phyloP scores from a whole-genome alignment of 2,113 vertebrate genomes.

The Leiothrix lutea region DNA sequence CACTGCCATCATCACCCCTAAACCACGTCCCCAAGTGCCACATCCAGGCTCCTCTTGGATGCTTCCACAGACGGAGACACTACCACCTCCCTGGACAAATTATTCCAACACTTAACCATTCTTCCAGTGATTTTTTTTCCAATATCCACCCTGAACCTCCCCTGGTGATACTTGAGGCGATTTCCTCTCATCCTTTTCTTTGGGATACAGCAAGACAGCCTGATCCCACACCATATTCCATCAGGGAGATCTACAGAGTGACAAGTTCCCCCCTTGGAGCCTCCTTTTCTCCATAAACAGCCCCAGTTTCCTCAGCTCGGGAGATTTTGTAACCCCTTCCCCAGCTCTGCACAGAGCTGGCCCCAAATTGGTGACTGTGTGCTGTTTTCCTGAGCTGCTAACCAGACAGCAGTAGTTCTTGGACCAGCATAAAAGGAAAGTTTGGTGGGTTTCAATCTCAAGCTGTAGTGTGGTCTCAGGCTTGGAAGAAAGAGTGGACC shows the following conservation, averaged over 20 bases:
- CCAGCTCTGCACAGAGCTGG: no score
- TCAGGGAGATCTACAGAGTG: neutral
- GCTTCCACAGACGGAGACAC: rapidly evolving
- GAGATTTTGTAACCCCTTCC: no score
- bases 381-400: no score
- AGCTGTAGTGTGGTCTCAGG: no score
- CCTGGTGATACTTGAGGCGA: no score
- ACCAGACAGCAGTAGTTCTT: no score
- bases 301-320: neutral
- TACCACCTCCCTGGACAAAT: neutral
- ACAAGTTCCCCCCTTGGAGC: no score
- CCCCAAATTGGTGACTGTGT: neutral
- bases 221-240: rapidly evolving
- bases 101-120: neutral
- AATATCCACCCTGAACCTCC: neutral
- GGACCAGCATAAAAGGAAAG: no score
- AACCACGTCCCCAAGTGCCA: neutral
- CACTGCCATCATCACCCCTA: neutral
- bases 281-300: neutral
- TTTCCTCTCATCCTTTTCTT: neutral
- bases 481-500: no score
- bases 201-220: neutral
- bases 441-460: no score
- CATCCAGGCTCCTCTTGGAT: neutral
- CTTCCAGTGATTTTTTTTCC: neutral